Evolutionary conservation across 2,797 vertebrate species (phyloP).

Genomic region (Pogonophryne albipinna): DNA sequence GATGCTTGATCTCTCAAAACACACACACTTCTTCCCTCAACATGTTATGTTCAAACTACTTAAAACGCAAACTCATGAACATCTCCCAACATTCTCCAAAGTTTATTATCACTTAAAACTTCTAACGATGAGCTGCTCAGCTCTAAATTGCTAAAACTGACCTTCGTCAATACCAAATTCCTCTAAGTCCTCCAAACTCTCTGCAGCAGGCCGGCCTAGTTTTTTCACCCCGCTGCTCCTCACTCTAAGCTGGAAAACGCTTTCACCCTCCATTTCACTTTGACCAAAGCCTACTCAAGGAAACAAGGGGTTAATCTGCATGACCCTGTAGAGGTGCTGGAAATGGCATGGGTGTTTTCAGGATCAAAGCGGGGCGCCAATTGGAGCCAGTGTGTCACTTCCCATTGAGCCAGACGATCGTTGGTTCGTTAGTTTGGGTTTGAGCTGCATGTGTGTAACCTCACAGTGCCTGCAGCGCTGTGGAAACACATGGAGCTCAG

Average conservation of each 20-base stretch:
- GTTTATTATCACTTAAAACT: background rate
- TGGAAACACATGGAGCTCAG: background rate
- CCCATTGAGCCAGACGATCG: conserved; percentile 51
- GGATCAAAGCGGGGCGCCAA: conserved; percentile 65
- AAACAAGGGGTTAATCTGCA: conserved; percentile 70
- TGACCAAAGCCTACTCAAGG: conserved; percentile 48
- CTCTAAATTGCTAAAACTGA: conserved; percentile 21
- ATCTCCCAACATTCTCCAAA: background rate
- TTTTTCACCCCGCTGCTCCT: conserved; percentile 4
- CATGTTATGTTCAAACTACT: conserved; percentile 3
- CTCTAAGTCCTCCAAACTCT: conserved; percentile 16
- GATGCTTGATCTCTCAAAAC: conserved; percentile 17
- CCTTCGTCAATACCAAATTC: conserved; percentile 1
- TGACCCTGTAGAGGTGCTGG: conserved; percentile 56
- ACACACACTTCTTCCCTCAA: background rate
- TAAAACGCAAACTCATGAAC: background rate
- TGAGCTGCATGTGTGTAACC: background rate
- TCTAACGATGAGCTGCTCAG: background rate
- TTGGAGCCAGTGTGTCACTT: conserved; percentile 54
- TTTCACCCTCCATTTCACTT: conserved; percentile 68
- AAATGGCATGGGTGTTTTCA: conserved; percentile 32
- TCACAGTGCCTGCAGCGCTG: background rate
- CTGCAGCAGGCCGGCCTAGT: conserved; percentile 28
- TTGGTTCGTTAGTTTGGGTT: conserved; percentile 27
- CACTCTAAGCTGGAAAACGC: conserved; percentile 34